These are phyloP conservation scores for Ictalurus furcatus DNA, from an alignment of 2,113 vertebrate genomes.

Conservation along the genomic window DNA sequence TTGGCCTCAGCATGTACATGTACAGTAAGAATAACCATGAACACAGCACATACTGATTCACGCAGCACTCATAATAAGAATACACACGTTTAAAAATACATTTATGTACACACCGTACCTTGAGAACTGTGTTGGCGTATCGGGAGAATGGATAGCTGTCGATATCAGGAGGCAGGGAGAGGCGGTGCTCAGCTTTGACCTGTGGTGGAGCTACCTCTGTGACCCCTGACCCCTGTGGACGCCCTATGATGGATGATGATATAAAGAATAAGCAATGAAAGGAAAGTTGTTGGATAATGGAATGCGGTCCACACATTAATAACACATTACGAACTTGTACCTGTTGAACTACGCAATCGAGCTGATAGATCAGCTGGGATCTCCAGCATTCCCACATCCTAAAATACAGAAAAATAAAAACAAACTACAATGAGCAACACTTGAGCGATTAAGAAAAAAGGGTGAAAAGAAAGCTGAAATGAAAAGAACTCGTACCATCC, in stretches of 20 bases:
- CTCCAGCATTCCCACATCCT: conserved; percentile 88
- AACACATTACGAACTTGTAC: conserved; percentile 64
- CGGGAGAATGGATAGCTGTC: conserved; percentile 82
- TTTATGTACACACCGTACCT: conserved; percentile 64
- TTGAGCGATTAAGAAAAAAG: neutral
- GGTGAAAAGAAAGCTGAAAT: neutral
- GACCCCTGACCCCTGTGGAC: conserved; percentile 61
- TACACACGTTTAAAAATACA: neutral
- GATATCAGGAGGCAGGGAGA: conserved; percentile 74
- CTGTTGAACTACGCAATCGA: conserved; percentile 74
- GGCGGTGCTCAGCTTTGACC: conserved; percentile 73
- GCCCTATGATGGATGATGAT: conserved; percentile 57
- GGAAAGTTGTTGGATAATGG: conserved; percentile 37
- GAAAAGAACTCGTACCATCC: conserved; percentile 67
- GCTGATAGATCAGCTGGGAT: conserved; percentile 88
- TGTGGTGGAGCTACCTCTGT: conserved; percentile 79
- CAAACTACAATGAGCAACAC: neutral
- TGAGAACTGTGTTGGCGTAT: conserved; percentile 78
- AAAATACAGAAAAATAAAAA: conserved; percentile 21
- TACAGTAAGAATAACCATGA: neutral
- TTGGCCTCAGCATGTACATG: neutral
- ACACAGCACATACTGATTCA: neutral
- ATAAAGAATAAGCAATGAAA: conserved; percentile 10
- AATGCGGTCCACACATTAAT: neutral
- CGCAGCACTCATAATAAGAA: neutral